Evolutionary conservation across 92 coral and sea anemone genomes (phyloP).

Genomic region (Galaxea fascicularis): DNA sequence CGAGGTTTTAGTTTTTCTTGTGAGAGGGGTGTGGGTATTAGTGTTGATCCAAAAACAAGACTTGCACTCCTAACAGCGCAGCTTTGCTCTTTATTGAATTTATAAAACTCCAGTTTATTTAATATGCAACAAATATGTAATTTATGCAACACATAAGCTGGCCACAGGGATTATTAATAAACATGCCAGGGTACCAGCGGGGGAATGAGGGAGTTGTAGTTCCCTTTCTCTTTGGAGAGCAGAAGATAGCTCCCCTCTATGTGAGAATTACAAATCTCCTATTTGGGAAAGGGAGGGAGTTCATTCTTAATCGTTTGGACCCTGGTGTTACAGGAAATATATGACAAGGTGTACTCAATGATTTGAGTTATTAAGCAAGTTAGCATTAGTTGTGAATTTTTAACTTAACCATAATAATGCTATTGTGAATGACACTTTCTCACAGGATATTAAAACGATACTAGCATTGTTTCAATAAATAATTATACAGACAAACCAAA

Average conservation of each 20-base stretch:
- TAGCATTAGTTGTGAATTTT: neutral
- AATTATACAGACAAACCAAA: neutral
- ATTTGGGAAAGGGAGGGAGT: no score
- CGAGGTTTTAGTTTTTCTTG: neutral
- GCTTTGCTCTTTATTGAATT: neutral
- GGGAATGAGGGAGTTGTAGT: neutral
- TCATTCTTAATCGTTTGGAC: neutral
- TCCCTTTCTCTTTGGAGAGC: neutral
- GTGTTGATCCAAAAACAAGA: neutral
- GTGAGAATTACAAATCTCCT: no score
- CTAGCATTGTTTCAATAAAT: neutral
- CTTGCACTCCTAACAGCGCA: neutral
- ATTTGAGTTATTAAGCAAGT: neutral
- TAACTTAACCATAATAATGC: neutral
- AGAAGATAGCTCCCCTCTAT: neutral
- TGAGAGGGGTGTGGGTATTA: no score
- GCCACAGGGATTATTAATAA: neutral
- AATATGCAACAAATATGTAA: neutral
- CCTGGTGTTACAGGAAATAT: neutral
- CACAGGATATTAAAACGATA: no score
- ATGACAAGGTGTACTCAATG: no score
- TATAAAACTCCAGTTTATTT: neutral
- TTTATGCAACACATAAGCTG: neutral
- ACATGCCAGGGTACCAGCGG: neutral
- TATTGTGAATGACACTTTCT: neutral